Base-by-base conservation (phyloP, 2,888 invertebrate species). In the Drosophila kambysellisi region DNA sequence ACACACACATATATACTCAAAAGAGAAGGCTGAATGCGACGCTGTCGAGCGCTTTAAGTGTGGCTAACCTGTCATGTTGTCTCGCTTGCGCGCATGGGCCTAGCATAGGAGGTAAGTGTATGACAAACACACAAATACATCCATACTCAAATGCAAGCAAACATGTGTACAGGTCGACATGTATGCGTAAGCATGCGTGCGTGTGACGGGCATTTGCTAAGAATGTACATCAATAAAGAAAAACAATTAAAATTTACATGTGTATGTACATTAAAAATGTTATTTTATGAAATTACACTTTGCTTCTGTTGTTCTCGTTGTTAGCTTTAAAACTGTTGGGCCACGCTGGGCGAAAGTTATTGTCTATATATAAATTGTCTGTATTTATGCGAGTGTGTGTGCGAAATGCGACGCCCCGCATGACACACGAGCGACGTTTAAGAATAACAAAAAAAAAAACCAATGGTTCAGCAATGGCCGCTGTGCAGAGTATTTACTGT, bases 81-180 rank as follows among this genome's bases (percentile, higher is more conserved):
- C 88, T 84, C 82, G 71, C 88, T 84, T 69, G 59, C 67, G 69
- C 85, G 62, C 70, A 79, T 54, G 32, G 56, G 12, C 64, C 46
- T 30, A 72, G 64, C 77, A 60, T 78, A 70, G 52, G 51, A 60
- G 64, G 77, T 81, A 70, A 68, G 48, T 79, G 76, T 65, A 57
- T 62, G 64, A 52, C 67, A 70, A 56, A 62, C 59, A 70, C 53
- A 51, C 69, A 69, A 35, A 60, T 12, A 2, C 46, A 46, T 20
- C 20, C 8, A 25, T 25, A 46, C 25, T 15, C 46, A 46, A 46
- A 46, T 46, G 46, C 25, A 46, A 46, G 25, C 56, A 69, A 52
- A 51, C 62, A 68, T 62, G 33, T 39, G 56, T 79, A 74, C 60
- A 54, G 60, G 56, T 32, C 61, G 43, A 54, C 46, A 41, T 60